Conservation (phyloP, 1,140 invertebrate species). For the Drosophila sp. region DNA sequence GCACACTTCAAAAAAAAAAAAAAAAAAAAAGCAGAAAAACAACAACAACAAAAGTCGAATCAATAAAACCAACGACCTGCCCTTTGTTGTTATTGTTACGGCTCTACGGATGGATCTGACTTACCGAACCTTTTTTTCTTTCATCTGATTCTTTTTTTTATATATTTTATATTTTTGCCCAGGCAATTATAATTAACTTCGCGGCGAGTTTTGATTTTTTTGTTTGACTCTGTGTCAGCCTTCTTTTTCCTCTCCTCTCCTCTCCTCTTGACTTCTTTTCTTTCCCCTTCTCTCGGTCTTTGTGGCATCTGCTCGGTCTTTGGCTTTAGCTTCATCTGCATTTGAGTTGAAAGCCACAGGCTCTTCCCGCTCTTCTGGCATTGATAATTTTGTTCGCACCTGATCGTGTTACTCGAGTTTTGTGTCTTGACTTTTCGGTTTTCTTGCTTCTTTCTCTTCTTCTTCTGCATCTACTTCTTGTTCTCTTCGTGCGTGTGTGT, state of each 20-base stretch:
- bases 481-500: conserved; percentile 59
- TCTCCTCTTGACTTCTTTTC: conserved; percentile 7
- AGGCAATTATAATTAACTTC: conserved; percentile 82
- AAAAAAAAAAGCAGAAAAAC: conserved; percentile 23
- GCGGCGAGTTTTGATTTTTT: conserved; percentile 80
- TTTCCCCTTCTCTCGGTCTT: conserved; percentile 9
- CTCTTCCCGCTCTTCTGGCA: conserved; percentile 9
- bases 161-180: conserved; percentile 71
- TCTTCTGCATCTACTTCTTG: background rate
- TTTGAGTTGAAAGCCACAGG: conserved; percentile 12
- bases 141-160: conserved; percentile 26
- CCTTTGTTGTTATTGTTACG: conserved; percentile 33
- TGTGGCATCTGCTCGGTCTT: conserved; percentile 16
- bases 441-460: background rate
- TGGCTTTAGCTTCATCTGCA: conserved; percentile 37
- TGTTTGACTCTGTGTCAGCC: conserved; percentile 16
- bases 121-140: conserved; percentile 53
- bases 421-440: conserved; percentile 27
- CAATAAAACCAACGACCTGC: conserved; percentile 71
- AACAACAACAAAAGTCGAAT: conserved; percentile 57
- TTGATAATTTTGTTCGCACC: conserved; percentile 81
- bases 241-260: too few relatives aligned
- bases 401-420: conserved; percentile 76
- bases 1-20: conserved; percentile 58
- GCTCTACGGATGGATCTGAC: conserved; percentile 44